Base-by-base conservation (phyloP, 2,888 invertebrate genomes). In the Agrypnus murinus region DNA sequence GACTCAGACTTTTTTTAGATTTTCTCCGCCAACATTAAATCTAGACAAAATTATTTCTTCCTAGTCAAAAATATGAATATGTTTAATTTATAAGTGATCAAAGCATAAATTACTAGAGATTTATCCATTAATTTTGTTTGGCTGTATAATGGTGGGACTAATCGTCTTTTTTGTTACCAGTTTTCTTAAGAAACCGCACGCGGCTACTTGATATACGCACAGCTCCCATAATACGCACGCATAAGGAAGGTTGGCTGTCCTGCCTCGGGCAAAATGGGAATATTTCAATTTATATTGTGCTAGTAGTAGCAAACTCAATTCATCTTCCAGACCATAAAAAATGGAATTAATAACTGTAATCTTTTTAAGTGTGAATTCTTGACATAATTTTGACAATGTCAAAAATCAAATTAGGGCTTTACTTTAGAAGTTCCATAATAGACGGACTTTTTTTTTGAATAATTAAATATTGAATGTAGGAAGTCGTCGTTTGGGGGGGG, bases 211-310 rank as follows among this genome's bases (percentile, higher is more conserved):
- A 57, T 48, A 12, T 71, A 71, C 71, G 71, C 71, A 63, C 57
- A 48, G 71, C 71, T 71, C 43, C 71, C 36, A 58, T 8, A 59
- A 63, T 71, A 71, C 71, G 63, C 71, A 71, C 65, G 58, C 66
- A 71, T 50, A 67, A 59, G n/a, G n/a, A n/a, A n/a, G 32, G n/a
- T 55, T 36, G 36, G 19, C 15, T 59, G 66, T 58, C 50, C 58
- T 57, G 67, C 71, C 71, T 25, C n/a, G n/a, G 62, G 71, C 62
- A 8, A 43, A 55, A 58, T 60, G n/a, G 38, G 36, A 53, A 45
- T 34, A 45, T 50, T 64, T 64, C 43, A 68, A 46, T 63, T 62
- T 62, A 50, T 46, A 12, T 12, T 50, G 14, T 31, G 62, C 32
- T 50, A 38, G 17, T 48, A 25, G 25, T 25, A 25, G 2, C 25